Conservation (phyloP, 1,140 invertebrate species). For the Anagrus nilaparvatae region DNA sequence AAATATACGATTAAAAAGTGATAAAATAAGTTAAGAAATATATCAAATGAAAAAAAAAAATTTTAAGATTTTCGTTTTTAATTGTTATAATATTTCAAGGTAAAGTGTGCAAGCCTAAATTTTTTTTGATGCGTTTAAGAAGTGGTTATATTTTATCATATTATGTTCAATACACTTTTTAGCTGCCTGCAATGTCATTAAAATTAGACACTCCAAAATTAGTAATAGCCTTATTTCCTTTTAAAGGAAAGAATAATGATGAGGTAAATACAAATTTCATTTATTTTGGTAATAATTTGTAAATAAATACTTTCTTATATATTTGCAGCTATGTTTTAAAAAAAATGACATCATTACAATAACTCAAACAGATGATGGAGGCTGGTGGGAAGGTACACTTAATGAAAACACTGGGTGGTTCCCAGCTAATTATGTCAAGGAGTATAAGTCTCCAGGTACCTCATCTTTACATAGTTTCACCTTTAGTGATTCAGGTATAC, state of each 20-base stretch:
- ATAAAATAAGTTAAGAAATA: too few relatives aligned
- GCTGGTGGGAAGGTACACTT: conserved; percentile 96
- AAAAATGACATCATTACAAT: conserved; percentile 96
- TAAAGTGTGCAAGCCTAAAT: too few relatives aligned
- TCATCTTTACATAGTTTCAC: conserved; percentile 16
- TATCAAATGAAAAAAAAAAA: too few relatives aligned
- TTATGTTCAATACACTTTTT: too few relatives aligned
- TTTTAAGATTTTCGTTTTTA: background rate
- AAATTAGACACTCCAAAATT: conserved; percentile 52
- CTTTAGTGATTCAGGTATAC: conserved; percentile 17
- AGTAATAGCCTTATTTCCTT: conserved; percentile 84
- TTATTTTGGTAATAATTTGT: conserved; percentile 11
- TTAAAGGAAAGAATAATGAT: conserved; percentile 94
- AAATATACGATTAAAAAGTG: too few relatives aligned
- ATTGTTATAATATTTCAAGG: background rate
- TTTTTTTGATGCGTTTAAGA: too few relatives aligned
- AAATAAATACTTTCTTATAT: background rate
- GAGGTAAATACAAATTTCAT: conserved; percentile 58
- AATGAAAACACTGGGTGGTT: conserved; percentile 96
- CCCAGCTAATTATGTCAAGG: conserved; percentile 93
- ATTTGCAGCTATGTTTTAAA: conserved; percentile 77
- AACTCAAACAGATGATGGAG: conserved; percentile 77
- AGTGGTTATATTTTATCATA: too few relatives aligned
- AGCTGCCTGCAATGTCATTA: too few relatives aligned
- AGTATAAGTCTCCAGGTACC: conserved; percentile 56